Conservation (phyloP, 2,113 vertebrate genomes). For the Halcyon malimbica region DNA sequence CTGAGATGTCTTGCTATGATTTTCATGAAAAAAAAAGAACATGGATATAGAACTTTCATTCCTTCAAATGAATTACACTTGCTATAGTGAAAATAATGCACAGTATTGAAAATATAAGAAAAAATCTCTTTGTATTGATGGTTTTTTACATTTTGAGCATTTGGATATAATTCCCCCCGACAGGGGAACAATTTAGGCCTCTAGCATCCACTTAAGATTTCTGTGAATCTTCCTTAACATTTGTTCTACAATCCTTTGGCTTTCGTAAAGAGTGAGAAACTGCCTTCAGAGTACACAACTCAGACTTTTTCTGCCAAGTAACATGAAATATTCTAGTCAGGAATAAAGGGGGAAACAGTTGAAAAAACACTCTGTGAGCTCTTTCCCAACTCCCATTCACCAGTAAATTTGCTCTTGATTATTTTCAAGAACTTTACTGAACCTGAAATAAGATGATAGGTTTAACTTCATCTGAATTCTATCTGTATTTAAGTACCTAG, state of each 20-base stretch:
- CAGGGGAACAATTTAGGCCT: not conserved
- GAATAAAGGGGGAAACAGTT: not conserved
- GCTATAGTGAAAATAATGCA: not conserved
- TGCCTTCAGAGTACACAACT: not conserved
- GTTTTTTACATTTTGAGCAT: not conserved
- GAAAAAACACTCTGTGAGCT: not conserved
- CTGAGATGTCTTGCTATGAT: not conserved
- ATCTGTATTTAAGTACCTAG: not conserved
- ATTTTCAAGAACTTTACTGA: not conserved
- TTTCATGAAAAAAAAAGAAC: not conserved
- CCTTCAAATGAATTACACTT: not conserved
- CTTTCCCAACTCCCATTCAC: not conserved
- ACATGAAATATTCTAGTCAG: not conserved
- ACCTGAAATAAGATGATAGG: not conserved
- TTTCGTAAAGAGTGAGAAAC: not conserved
- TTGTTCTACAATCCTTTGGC: not conserved
- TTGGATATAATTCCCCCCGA: not conserved
- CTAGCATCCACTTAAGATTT: not conserved
- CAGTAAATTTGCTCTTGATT: not conserved
- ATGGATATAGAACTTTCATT: not conserved
- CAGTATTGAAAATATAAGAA: not conserved
- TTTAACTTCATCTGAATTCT: not conserved
- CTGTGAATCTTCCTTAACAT: not conserved
- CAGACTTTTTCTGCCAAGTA: not conserved
- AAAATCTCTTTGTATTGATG: not conserved